Percentiles rank a stretch among this genome's conserved stretches.
phyloP scores from a whole-genome alignment of 2,888 invertebrate genomes.

The Diaphora mendica region DNA sequence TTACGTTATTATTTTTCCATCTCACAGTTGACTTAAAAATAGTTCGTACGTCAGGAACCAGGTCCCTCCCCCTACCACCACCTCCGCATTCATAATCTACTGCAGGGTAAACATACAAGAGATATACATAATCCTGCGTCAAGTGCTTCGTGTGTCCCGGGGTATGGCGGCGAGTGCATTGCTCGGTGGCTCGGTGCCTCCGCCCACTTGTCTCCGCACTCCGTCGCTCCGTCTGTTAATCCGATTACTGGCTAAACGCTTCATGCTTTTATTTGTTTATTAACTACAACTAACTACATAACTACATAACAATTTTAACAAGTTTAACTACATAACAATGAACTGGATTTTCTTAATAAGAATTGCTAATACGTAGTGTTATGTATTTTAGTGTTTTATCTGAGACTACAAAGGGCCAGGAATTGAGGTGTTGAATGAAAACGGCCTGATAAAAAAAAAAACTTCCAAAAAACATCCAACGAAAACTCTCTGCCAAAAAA shows the following conservation, averaged over 20 bases:
- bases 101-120: not conserved
- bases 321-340: not conserved
- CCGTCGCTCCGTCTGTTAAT: not conserved
- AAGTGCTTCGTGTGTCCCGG: not conserved
- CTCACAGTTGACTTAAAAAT: not conserved
- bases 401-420: not conserved
- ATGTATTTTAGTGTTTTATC: not conserved
- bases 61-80: not conserved
- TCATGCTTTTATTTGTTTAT: constrained; percentile 13
- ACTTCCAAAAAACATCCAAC: too few species aligned
- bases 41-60: not conserved
- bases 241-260: constrained; percentile 20
- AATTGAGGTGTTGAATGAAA: not conserved
- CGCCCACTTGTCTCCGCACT: constrained; percentile 1
- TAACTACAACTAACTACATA: too few species aligned
- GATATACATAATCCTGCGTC: not conserved
- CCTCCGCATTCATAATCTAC: not conserved
- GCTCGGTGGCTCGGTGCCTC: constrained; percentile 1
- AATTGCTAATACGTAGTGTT: not conserved
- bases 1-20: not conserved
- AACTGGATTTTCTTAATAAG: not conserved
- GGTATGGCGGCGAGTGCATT: constrained; percentile 1
- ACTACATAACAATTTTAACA: too few species aligned
- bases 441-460: too few species aligned
- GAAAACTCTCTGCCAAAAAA: too few species aligned